Evolutionary conservation across 2,888 invertebrate genomes (phyloP), one percentile per base, ranked within the genome.

Genomic region (Dicyrtomina minuta): DNA sequence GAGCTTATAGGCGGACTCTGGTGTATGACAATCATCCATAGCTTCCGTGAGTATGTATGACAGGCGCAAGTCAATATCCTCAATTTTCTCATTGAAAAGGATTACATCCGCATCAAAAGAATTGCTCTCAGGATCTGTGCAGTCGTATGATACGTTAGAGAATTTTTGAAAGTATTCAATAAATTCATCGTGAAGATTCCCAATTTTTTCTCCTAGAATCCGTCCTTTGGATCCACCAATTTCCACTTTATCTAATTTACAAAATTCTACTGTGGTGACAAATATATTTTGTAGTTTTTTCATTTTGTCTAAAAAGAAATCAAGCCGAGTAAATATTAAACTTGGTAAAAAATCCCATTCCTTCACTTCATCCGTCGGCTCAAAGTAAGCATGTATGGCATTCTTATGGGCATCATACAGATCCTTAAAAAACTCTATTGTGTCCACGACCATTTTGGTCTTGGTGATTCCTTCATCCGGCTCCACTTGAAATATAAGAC

Each of bases 211-310:
- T 79, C 91, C 91, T 1, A 93, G 83, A n/a, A 88, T 88, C 72
- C 91, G 85, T 12, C 93, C 93, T 80, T 91, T 89, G 79, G 92
- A 86, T 13, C 93, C 96, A 49, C 96, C 96, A 76, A 96, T 90
- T 84, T 96, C 96, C 59, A 96, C 90, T 83, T 96, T 94, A 83
- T 96, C 96, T 77, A 97, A 83, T 82, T 96, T 96, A 81, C 91
- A 89, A 81, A 96, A 96, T 83, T 97, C 96, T 75, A 93, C 83
- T 12, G 94, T 93, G 0, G 95, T 95, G 82, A 92, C 89, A 82
- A 96, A 96, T 80, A 96, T 90, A 88, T 90, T 89, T 82, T 89
- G 84, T 59, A 94, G 91, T 0, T 91, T 90, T 61, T 88, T 86
- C 13, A 94, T 90, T 89, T 82, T 89, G 84, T 59, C 43, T 2